Percentiles rank a stretch among this genome's conserved stretches.
Evolutionary conservation across 2,888 invertebrate genomes (phyloP).

Genomic region (Machimus rusticus): DNA sequence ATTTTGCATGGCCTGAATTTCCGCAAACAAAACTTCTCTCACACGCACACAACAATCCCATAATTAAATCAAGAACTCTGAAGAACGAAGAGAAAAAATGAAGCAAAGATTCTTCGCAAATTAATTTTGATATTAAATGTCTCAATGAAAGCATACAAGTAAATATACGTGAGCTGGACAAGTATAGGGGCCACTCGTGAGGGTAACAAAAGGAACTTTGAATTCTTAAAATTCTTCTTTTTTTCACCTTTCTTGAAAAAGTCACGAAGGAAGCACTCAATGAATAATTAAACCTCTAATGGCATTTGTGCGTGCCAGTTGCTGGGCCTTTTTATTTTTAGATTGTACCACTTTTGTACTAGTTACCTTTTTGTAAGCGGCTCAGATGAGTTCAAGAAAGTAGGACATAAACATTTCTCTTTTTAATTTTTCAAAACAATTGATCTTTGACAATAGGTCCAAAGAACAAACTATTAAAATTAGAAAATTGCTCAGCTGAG

Average conservation of each 20-base stretch:
- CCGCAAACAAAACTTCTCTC: background rate
- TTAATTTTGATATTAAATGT: background rate
- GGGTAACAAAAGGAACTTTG: background rate
- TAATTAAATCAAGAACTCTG: background rate
- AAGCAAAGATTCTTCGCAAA: background rate
- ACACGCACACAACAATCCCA: background rate
- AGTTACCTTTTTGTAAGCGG: background rate
- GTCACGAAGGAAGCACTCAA: background rate
- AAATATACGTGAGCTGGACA: background rate
- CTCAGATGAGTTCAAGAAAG: background rate
- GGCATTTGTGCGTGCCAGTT: background rate
- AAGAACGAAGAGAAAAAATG: background rate
- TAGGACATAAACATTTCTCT: background rate
- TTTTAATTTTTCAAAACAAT: background rate
- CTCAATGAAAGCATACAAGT: background rate
- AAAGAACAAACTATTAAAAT: background rate
- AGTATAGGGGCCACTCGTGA: background rate
- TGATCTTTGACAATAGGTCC: background rate
- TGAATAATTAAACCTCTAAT: background rate
- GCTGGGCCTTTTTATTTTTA: background rate
- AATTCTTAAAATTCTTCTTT: background rate
- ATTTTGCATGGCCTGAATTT: background rate
- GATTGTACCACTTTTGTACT: background rate
- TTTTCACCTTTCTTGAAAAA: background rate
- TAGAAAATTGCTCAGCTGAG: background rate